phyloP scores from a whole-genome alignment of 2,888 invertebrate species.

The Caenorhabditis angaria region DNA sequence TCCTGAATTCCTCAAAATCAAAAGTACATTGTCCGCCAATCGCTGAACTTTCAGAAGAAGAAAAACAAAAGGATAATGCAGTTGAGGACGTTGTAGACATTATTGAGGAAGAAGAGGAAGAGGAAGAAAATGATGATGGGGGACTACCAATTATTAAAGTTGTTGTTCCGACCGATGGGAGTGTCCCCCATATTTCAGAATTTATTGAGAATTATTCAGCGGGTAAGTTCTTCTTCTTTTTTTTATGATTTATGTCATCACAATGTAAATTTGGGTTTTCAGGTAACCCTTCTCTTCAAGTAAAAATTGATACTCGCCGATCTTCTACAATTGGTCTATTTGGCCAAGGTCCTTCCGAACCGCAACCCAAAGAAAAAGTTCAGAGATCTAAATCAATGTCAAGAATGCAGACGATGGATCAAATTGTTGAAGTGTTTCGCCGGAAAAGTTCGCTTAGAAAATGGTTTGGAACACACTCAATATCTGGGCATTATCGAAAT shows the following conservation, averaged over 20 bases:
- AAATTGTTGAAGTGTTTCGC: slow-evolving; percentile 26
- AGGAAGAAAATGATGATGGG: slow-evolving; percentile 7
- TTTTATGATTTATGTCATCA: background rate
- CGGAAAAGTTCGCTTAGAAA: slow-evolving; percentile 27
- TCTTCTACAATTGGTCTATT: background rate
- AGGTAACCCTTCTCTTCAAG: too few relatives aligned
- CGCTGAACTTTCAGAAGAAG: background rate
- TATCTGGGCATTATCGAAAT: slow-evolving; percentile 25
- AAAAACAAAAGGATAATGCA: slow-evolving; percentile 21
- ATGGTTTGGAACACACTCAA: slow-evolving; percentile 40
- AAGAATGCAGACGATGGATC: slow-evolving; percentile 27
- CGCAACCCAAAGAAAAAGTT: background rate
- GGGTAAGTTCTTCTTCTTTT: slow-evolving; percentile 22
- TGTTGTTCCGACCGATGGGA: slow-evolving; percentile 23
- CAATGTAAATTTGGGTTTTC: too few relatives aligned
- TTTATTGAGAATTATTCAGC: slow-evolving; percentile 24
- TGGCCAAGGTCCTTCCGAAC: background rate
- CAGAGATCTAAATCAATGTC: slow-evolving; percentile 31
- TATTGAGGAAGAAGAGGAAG: slow-evolving; percentile 12
- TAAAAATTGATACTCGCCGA: background rate
- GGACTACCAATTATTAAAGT: slow-evolving; percentile 26
- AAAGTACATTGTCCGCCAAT: slow-evolving; percentile 8
- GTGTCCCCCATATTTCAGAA: slow-evolving; percentile 21
- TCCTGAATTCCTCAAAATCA: slow-evolving; percentile 5
- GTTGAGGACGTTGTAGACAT: too few relatives aligned